Evolutionary conservation across 2,797 vertebrate species (phyloP), one percentile per base, ranked within the genome.

Genomic region (Cirrhinus molitorella): DNA sequence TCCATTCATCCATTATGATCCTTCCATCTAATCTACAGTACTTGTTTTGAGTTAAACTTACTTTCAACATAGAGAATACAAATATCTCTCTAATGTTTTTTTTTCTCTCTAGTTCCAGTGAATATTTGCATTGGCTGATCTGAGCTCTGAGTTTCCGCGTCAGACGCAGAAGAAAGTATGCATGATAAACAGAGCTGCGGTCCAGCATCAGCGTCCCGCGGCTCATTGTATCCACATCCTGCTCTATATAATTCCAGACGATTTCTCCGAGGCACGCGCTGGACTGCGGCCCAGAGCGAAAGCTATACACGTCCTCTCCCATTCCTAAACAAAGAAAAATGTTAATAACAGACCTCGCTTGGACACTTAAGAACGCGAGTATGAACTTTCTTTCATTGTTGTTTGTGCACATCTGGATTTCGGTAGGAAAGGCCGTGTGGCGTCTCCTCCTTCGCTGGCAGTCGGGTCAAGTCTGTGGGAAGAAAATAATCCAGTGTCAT

Each of bases 361-460:
- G 80, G 79, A 68, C 73, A 59, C 76, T 47, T 78, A 47, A 53
- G 70, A 65, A 70, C 53, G 68, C 83, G 67, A 83, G 80, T 77
- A 77, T 66, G 81, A 75, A 83, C 75, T 71, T 1, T 84, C 63
- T 14, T 25, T 80, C 70, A n/a, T 84, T 85, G 87, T 72, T 87
- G 89, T 90, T 88, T 85, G 89, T 91, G 91, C 94, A 95, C 95
- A 96, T 96, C 95, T 97, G 95, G 95, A 95, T 93, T 94, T 95
- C 93, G 94, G 95, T 94, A 95, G 93, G 94, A 94, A 92, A 92
- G 93, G 91, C 65, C 53, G 63, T 43, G 67, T 76, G 31, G 51
- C 40, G 25, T 77, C 55, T 61, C n/a, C 71, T 79, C 81, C n/a
- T 59, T 67, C 19, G 4, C 66, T 94, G 93, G 94, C 91, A 73